A percentile compares a stretch with the other conserved stretches of the same genome.
Conservation (phyloP, 2,888 invertebrate genomes). For the Hyles lineata region DNA sequence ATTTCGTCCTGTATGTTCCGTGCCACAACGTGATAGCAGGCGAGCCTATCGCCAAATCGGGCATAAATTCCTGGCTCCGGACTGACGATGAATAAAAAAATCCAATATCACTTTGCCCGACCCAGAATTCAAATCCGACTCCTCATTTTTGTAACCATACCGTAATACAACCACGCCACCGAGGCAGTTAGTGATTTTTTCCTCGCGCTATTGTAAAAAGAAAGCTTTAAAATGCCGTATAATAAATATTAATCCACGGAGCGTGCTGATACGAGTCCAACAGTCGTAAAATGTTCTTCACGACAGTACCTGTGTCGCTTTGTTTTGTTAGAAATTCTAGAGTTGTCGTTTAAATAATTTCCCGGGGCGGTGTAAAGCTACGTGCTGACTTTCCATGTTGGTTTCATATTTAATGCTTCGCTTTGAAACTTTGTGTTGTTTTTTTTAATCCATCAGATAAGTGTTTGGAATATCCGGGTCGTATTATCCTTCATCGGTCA, state of each 20-base stretch:
- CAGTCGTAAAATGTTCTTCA: constrained; percentile 6
- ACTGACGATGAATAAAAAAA: too few relatives aligned
- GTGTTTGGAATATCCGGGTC: background rate
- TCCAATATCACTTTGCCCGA: too few relatives aligned
- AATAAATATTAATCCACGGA: background rate
- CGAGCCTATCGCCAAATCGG: too few relatives aligned
- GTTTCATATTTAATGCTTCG: constrained; percentile 14
- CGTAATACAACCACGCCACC: too few relatives aligned
- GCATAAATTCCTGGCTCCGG: too few relatives aligned
- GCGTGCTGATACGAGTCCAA: background rate
- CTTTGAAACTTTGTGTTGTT: constrained; percentile 16
- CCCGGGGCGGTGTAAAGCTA: constrained; percentile 34
- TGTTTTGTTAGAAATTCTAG: constrained; percentile 32
- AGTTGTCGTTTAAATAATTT: constrained; percentile 36
- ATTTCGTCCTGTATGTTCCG: too few relatives aligned
- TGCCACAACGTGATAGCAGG: too few relatives aligned
- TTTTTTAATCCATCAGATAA: background rate
- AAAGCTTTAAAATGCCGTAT: background rate
- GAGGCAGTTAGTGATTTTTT: background rate
- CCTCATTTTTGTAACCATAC: too few relatives aligned
- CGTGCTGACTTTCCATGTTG: constrained; percentile 29
- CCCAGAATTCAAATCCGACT: too few relatives aligned
- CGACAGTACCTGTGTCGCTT: background rate
- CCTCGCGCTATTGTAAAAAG: background rate
- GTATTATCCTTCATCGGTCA: too few relatives aligned